Conservation (phyloP, 2,888 invertebrate species). For the Mimachlamys varia region DNA sequence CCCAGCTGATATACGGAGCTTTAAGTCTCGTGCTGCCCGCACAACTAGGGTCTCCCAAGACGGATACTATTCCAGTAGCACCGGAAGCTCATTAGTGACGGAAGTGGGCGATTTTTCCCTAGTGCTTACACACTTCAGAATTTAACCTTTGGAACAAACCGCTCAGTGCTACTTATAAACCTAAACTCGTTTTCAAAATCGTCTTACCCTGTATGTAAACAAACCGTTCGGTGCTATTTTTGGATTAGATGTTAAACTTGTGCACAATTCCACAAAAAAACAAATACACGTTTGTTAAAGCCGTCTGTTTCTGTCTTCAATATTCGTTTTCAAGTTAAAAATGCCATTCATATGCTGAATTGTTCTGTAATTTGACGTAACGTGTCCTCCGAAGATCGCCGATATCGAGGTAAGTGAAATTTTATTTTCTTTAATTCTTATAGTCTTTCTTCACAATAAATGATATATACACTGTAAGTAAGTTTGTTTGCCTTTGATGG, state of each 20-base stretch:
- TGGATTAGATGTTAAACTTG: neutral
- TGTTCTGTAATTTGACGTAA: neutral
- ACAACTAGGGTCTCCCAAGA: neutral
- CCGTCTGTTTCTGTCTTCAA: neutral
- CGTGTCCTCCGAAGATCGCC: neutral
- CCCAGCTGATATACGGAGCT: neutral
- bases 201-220: constrained; percentile 5
- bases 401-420: neutral
- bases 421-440: too few species aligned
- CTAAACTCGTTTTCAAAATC: neutral
- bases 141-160: constrained; percentile 24
- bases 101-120: constrained; percentile 18
- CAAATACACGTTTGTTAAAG: neutral
- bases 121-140: constrained; percentile 8
- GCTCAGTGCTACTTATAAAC: constrained; percentile 31
- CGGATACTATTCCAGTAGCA: neutral
- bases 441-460: too few species aligned
- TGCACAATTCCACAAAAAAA: neutral
- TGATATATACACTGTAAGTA: too few species aligned
- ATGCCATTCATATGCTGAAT: neutral
- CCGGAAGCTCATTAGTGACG: constrained; percentile 13
- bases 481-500: too few species aligned
- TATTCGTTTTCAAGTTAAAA: neutral
- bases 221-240: neutral
- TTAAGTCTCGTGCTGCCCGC: neutral